Evolutionary conservation across 1,140 invertebrate species (phyloP), one percentile per base, ranked within the genome.

Genomic region (Drosophila pachea): DNA sequence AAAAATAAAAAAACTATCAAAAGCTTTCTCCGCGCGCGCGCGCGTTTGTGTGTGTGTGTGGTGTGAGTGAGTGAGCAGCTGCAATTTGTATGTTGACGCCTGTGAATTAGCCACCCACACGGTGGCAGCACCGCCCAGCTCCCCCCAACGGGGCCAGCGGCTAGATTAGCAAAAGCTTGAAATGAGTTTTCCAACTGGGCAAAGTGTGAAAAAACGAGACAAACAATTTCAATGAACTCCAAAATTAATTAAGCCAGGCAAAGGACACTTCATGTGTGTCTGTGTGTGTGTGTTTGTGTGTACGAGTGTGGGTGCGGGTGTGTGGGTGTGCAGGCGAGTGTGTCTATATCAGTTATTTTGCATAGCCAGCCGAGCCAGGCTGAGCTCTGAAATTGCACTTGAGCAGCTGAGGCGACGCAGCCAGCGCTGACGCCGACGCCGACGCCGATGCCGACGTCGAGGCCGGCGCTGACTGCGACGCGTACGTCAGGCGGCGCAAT

Each of bases 181-280:
- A 62, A 53, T 48, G 49, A 68, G 42, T 61, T 56, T 56, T 60
- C 47, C 11, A 53, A 48, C 31, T 36, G 38, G 35, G 63, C 75
- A 78, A 73, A 22, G 12, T 9, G 12, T 11, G 14, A 52, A 14
- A 22, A 38, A 53, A 38, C 36, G 22, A 31, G 7, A 60, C 40
- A 83, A 84, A 79, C 79, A 86, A 81, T 84, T 86, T 84, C 73
- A 79, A 69, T 84, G 81, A 65, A 76, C 75, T 76, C 76, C 70
- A 84, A 84, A 84, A 84, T 84, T 84, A 84, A 84, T 84, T 84
- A 84, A 84, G 67, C 73, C 69, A 71, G 70, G 45, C 52, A 68
- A 48, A 50, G 8, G 42, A 33, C 55, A 72, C 60, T 36, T 63
- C 14, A 32, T 49, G 63, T 43, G 38, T 52, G 58, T 42, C 33